These are phyloP conservation scores for Tympanuchus pallidicinctus DNA, from an alignment of 2,113 vertebrate species.

Conservation along the genomic window DNA sequence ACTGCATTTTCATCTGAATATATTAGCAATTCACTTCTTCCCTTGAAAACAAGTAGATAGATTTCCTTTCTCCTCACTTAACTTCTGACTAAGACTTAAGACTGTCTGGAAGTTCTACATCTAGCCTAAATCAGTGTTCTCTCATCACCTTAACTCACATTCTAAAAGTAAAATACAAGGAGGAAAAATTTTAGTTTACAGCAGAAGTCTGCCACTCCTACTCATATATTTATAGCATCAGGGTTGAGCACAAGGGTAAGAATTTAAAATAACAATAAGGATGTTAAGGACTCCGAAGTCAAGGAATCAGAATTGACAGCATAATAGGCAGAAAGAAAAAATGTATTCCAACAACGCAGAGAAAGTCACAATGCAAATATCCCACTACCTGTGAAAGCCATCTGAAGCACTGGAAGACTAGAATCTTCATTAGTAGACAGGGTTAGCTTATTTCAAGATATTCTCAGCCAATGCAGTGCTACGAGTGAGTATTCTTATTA, in stretches of 20 bases:
- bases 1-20: not conserved
- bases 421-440: not conserved
- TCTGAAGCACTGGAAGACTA: not conserved
- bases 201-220: conserved; percentile 61
- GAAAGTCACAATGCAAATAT: not conserved
- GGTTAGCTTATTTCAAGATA: conserved; percentile 12
- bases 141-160: not conserved
- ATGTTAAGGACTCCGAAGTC: conserved; percentile 36
- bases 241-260: conserved; percentile 19
- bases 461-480: not conserved
- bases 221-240: conserved; percentile 51
- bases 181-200: conserved; percentile 3
- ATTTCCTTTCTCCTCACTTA: not conserved
- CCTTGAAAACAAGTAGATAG: not conserved
- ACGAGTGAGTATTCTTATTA: not conserved
- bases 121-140: not conserved
- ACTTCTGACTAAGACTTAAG: not conserved
- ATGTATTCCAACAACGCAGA: not conserved
- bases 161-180: conserved; percentile 26
- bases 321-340: not conserved
- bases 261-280: not conserved
- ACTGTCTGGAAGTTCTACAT: not conserved
- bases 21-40: not conserved
- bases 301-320: not conserved
- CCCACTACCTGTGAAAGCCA: not conserved